Evolutionary conservation across 2,113 vertebrate species (phyloP).

Genomic region (Mormoops blainvillei): DNA sequence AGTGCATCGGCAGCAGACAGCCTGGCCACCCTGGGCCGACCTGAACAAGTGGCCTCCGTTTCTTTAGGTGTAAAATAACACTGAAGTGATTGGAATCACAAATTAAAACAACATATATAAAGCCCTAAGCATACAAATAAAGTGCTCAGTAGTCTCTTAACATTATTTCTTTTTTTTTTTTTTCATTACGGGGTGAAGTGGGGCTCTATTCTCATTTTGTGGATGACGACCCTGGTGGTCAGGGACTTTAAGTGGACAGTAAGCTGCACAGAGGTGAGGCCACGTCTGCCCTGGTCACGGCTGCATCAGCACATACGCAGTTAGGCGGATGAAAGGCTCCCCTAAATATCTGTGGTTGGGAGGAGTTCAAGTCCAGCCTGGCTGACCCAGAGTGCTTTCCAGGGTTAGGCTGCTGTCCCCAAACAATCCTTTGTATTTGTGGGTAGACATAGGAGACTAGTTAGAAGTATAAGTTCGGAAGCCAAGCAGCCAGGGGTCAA

Average conservation of each 20-base stretch:
- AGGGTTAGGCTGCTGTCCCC: background rate
- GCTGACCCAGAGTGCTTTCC: background rate
- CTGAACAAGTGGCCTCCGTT: background rate
- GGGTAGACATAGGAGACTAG: background rate
- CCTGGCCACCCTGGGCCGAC: background rate
- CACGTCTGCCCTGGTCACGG: background rate
- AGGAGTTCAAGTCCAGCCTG: background rate
- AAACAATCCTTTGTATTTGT: background rate
- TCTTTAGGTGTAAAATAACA: background rate
- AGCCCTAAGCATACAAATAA: background rate
- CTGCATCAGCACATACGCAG: accelerated
- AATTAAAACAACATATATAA: background rate
- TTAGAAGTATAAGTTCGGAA: background rate
- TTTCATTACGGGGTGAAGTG: background rate
- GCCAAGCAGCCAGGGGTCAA: background rate
- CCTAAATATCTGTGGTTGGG: background rate
- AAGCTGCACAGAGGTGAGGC: background rate
- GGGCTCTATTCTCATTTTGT: background rate
- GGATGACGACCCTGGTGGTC: background rate
- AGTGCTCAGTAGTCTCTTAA: background rate
- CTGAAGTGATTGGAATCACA: background rate
- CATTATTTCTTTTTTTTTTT: background rate
- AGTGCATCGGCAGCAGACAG: background rate
- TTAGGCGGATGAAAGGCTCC: background rate
- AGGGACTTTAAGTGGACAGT: background rate